Evolutionary conservation across 2,113 vertebrate genomes (phyloP), one percentile per base, ranked within the genome.

Genomic region (Smithornis capensis): DNA sequence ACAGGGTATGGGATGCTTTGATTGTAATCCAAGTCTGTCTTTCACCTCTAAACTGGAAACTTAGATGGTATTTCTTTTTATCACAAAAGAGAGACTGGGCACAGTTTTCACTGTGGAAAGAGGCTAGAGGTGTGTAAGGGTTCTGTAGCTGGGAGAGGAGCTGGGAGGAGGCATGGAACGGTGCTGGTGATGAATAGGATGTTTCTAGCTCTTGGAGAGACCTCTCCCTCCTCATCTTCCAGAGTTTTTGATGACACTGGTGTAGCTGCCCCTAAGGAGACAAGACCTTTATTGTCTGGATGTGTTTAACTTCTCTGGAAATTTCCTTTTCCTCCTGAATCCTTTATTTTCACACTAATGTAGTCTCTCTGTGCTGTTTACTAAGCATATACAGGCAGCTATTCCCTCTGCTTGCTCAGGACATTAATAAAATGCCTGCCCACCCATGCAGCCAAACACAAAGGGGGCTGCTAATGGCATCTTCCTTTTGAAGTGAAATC

Each of bases 401-500:
- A 12, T 47, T 82, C 76, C 69, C 56, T 87, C 15, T 53, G 74
- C 67, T 83, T 65, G 42, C 92, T 79, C 52, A 75, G 78, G 73
- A 93, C 91, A 76, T 77, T 65, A 90, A 92, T 88, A 76, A 94
- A 89, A 91, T 31, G 83, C 68, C 47, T 92, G 94, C 87, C 82
- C 91, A 96, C 76, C 93, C 89, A 44, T 85, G 82, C 68, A 80
- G 73, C 52, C 84, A 70, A 44, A 83, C 81, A 80, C 91, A 93
- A 89, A 95, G 63, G 44, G 83, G 76, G 57, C 47, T 93, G 86
- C 85, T 96, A 97, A 95, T 96, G 94, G 90, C 85, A 86, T 97
- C 82, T 74, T 63, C 55, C 69, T 69, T 97, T 97, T 95, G 94
- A 97, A 96, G 80, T 83, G 81, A 96, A 94, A 83, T 95, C 79